Conservation (phyloP, 2,888 invertebrate species). For the Caenorhabditis uteleia region DNA sequence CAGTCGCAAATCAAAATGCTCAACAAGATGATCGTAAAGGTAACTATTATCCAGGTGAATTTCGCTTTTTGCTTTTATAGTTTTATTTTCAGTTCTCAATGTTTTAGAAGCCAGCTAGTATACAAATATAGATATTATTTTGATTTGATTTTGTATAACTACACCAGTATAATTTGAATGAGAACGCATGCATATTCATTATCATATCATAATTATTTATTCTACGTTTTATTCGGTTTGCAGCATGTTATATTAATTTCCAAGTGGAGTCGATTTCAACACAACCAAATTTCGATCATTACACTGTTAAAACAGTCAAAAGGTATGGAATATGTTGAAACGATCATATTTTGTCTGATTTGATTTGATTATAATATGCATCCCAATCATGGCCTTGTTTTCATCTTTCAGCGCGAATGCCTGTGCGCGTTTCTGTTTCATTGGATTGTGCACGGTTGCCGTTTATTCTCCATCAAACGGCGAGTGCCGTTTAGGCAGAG, state of each 20-base stretch:
- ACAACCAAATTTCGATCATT: constrained; percentile 40
- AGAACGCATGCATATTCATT: not conserved
- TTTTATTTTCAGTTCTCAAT: constrained; percentile 21
- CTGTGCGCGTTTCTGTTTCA: constrained; percentile 65
- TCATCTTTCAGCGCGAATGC: constrained; percentile 58
- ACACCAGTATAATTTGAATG: no score
- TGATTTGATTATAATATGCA: not conserved
- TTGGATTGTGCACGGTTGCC: constrained; percentile 61
- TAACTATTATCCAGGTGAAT: constrained; percentile 44
- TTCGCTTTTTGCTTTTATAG: constrained; percentile 28
- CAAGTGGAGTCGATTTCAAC: constrained; percentile 55
- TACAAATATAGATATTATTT: no score
- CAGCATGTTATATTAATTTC: constrained; percentile 67
- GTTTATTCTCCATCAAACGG: constrained; percentile 53
- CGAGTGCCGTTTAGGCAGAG: constrained; percentile 50
- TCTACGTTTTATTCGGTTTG: constrained; percentile 29
- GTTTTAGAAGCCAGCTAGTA: constrained; percentile 14
- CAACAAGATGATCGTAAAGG: constrained; percentile 36
- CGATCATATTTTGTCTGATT: constrained; percentile 2
- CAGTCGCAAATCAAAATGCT: constrained; percentile 9
- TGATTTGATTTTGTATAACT: no score
- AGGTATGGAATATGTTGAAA: no score
- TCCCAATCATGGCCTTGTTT: constrained; percentile 6
- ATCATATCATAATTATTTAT: not conserved
- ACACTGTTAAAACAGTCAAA: constrained; percentile 43